phyloP scores from a whole-genome alignment of 2,888 invertebrate species.

The Archaeoteleia sp. region DNA sequence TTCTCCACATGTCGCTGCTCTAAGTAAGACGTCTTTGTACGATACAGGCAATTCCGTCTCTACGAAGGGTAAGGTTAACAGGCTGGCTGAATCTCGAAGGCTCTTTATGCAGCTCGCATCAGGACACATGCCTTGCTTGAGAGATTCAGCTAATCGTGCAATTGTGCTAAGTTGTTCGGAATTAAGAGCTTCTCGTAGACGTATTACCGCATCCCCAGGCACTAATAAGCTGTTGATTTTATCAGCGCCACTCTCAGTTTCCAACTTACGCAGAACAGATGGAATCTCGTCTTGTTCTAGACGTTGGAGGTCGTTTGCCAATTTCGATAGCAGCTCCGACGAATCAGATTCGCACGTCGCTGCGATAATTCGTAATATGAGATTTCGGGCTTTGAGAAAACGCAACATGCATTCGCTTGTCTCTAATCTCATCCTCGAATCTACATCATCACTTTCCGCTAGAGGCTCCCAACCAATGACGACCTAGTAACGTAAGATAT shows the following conservation, averaged over 20 bases:
- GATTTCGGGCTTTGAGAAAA: conserved; percentile 65
- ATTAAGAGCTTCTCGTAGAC: conserved; percentile 68
- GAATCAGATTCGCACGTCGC: conserved; percentile 63
- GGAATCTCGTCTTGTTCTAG: conserved; percentile 64
- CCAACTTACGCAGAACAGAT: conserved; percentile 61
- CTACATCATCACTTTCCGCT: conserved; percentile 54
- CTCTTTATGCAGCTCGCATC: conserved; percentile 65
- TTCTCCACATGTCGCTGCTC: conserved; percentile 72
- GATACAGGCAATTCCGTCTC: conserved; percentile 62
- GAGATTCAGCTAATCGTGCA: conserved; percentile 65
- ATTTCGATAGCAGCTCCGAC: conserved; percentile 57
- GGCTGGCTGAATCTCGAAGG: conserved; percentile 58
- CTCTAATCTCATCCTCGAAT: conserved; percentile 66
- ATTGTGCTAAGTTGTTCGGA: conserved; percentile 69
- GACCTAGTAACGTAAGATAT: conserved; percentile 57
- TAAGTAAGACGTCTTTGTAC: conserved; percentile 65
- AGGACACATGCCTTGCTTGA: conserved; percentile 61
- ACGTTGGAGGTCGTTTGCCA: conserved; percentile 62
- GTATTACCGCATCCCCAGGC: conserved; percentile 70
- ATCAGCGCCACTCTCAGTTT: conserved; percentile 55
- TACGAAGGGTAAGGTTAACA: conserved; percentile 62
- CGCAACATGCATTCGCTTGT: conserved; percentile 68
- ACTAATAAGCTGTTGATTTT: conserved; percentile 67
- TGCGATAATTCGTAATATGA: conserved; percentile 67
- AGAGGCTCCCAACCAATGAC: conserved; percentile 71